Conservation (phyloP, 53 echinoderm and acorn worm genomes). For the Holothuria scabra region DNA sequence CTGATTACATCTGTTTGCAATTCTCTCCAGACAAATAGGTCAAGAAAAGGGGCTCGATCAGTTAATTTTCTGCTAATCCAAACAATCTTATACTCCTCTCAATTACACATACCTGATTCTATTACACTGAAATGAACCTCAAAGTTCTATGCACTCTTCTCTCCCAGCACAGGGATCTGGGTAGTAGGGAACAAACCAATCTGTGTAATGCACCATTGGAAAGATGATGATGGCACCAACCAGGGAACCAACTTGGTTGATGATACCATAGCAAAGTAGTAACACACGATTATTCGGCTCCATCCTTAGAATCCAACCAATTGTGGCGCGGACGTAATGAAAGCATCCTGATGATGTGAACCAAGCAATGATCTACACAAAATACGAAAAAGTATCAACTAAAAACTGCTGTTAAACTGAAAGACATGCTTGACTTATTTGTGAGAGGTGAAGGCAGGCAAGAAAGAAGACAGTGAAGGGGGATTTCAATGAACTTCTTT, state of each 20-base stretch:
- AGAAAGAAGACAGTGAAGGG: no score
- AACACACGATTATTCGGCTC: conserved; percentile 42
- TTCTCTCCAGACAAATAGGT: no score
- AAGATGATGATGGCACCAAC: conserved; percentile 72
- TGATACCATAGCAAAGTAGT: conserved; percentile 63
- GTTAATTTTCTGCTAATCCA: no score
- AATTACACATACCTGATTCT: no score
- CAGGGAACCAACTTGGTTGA: conserved; percentile 63
- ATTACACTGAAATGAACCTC: no score
- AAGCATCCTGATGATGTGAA: conserved; percentile 52
- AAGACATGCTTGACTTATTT: not conserved
- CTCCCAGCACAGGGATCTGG: conserved; percentile 42
- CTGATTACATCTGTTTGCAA: no score
- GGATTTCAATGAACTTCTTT: no score
- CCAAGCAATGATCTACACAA: conserved; percentile 67
- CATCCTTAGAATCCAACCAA: conserved; percentile 63
- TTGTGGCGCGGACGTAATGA: conserved; percentile 60
- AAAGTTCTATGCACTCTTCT: conserved; percentile 18
- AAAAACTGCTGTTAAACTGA: not conserved
- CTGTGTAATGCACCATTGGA: conserved; percentile 57
- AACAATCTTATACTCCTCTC: no score
- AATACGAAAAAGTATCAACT: not conserved
- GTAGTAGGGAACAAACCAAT: conserved; percentile 58
- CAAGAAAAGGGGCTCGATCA: no score
- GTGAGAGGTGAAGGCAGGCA: no score